Base-by-base conservation (phyloP, 2,888 invertebrate species). In the Carcina quercana region DNA sequence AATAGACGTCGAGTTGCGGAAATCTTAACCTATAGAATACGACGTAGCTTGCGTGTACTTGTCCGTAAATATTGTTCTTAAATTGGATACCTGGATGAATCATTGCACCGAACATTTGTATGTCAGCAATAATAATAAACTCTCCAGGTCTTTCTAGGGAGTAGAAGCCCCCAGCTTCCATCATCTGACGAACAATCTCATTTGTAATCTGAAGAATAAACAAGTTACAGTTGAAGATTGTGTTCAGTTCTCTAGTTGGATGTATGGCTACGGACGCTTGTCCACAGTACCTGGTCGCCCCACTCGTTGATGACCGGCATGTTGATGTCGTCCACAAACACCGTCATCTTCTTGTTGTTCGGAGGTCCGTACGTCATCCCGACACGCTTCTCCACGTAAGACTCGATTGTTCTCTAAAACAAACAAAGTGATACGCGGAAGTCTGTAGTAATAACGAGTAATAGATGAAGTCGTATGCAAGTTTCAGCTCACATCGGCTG, bases 311-410 rank as follows among this genome's bases (percentile, higher is more conserved):
- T 91, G 2, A 93, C 86, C 0, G 96, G 95, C 95, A 96, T 95
- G 62, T 95, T 96, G 48, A 96, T 92, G 47, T 96, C 96, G 59
- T 96, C 96, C 19, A 96, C 90, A 57, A 96, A 96, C n/a, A 96
- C 86, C 0, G 94, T 93, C 90, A 96, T 91, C 19, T 87, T 86
- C 50, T 92, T 87, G 19, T 93, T 93, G 15, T 91, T 91, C 0
- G 95, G 93, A 0, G 96, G 95, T 0, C 96, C 96, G 58, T 91
- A 96, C 0, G 92, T 94, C 45, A 89, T 91, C 1, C 95, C 96
- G 5, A 95, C 93, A 35, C 95, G 86, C 68, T 96, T 96, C 57
- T 96, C 96, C 1, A 96, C 92, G 59, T 94, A 95, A 1, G 95
- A 94, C 63, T 96, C 96, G 31, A 95, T 87, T 36, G 93, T 92